Base-by-base conservation (phyloP, 2,113 vertebrate genomes). In the Pollachius pollachius region DNA sequence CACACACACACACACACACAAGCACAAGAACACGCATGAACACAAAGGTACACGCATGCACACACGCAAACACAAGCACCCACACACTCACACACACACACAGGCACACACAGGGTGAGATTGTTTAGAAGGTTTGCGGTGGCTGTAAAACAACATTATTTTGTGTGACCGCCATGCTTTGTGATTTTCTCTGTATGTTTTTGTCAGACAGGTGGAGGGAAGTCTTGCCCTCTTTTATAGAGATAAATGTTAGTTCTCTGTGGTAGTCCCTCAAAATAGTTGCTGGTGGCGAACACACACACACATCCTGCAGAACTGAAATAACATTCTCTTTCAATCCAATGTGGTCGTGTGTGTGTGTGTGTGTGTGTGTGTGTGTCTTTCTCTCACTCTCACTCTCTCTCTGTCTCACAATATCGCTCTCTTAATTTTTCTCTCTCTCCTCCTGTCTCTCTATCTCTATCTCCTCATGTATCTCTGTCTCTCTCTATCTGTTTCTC, bases 171-270 rank as follows among this genome's bases (percentile, higher is more conserved):
- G 15, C 84, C 0, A 71, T 66, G 73, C 71, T 86, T 75, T 85
- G 84, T 84, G 76, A 80, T 86, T 86, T 81, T 81, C 75, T 72
- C 67, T 67, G 75, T 75, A 78, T 63, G 62, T 57, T 17, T 57
- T 21, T 72, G 57, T 86, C 73, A 74, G 84, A 65, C 81, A 86
- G 85, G 85, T 87, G 83, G 80, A 81, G 82, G 72, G 75, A 89
- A 87, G 73, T 72, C 75, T 78, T 84, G 64, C 81, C 74, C 82
- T 82, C 75, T 85, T 87, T 85, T 84, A 81, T 84, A 74, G 84
- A 85, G 82, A 90, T 81, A 90, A 91, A 90, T 91, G 89, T 91
- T 90, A 86, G 86, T 77, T 82, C 87, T 88, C 81, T 84, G 87
- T 87, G 87, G 65, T 41, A 82, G 88, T 87, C 82, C 78, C 85